These are phyloP conservation scores for Tillus elongatus DNA, from an alignment of 2,888 invertebrate species.

Conservation along the genomic window DNA sequence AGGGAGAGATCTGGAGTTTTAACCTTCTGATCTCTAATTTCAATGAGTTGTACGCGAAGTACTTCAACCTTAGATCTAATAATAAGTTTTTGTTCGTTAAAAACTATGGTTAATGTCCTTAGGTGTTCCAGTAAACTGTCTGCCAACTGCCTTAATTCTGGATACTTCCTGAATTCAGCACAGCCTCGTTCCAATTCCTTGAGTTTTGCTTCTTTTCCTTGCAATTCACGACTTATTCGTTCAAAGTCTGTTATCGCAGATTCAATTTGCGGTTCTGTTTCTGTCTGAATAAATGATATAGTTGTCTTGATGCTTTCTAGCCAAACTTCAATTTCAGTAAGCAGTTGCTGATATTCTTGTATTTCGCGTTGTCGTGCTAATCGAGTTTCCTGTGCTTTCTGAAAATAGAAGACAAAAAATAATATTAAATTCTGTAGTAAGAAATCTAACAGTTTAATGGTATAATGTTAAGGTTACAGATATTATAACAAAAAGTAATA, in stretches of 20 bases:
- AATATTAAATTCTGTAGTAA: too few relatives aligned
- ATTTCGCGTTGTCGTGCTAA: slow-evolving; percentile 48
- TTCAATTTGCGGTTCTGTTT: slow-evolving; percentile 31
- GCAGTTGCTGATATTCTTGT: slow-evolving; percentile 44
- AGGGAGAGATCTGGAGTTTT: slow-evolving; percentile 42
- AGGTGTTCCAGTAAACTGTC: slow-evolving; percentile 48
- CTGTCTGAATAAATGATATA: slow-evolving; percentile 24
- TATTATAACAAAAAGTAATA: too few relatives aligned
- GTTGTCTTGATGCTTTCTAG: slow-evolving; percentile 33
- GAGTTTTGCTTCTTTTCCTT: slow-evolving; percentile 44
- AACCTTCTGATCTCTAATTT: slow-evolving; percentile 30
- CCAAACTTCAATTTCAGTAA: slow-evolving; percentile 50
- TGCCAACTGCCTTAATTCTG: slow-evolving; percentile 44
- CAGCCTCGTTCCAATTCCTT: slow-evolving; percentile 43
- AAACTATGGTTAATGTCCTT: slow-evolving; percentile 46
- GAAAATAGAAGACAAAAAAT: slow-evolving; percentile 24
- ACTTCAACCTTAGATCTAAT: slow-evolving; percentile 52
- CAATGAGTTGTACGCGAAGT: slow-evolving; percentile 43
- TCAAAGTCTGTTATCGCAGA: slow-evolving; percentile 33
- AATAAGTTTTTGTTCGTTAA: slow-evolving; percentile 54
- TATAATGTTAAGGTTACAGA: too few relatives aligned
- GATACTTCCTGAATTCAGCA: slow-evolving; percentile 41
- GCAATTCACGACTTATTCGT: slow-evolving; percentile 35
- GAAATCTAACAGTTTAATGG: too few relatives aligned
- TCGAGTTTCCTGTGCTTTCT: slow-evolving; percentile 48